These are phyloP conservation scores for Theretra japonica DNA, from an alignment of 2,888 invertebrate species.

Conservation along the genomic window DNA sequence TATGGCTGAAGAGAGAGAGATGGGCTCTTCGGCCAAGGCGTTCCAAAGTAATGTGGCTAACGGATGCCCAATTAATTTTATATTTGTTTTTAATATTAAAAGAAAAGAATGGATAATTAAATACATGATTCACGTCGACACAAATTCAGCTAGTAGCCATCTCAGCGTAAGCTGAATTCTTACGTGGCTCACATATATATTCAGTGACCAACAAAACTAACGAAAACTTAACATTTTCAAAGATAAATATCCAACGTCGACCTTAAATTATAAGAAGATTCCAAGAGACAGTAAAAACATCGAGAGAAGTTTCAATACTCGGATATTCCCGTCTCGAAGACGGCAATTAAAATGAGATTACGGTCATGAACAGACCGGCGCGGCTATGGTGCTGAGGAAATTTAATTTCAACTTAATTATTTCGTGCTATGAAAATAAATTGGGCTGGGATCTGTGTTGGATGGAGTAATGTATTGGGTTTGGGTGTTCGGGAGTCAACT, in stretches of 20 bases:
- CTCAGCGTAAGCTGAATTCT: too few relatives aligned
- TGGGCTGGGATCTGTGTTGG: not conserved
- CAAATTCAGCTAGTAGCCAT: too few relatives aligned
- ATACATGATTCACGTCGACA: too few relatives aligned
- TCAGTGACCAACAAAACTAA: too few relatives aligned
- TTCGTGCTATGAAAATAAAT: conserved; percentile 21
- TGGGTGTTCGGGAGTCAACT: not conserved
- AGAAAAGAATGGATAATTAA: too few relatives aligned
- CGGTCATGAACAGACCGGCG: conserved; percentile 21
- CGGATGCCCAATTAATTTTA: too few relatives aligned
- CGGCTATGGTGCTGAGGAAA: conserved; percentile 27
- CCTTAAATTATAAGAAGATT: not conserved
- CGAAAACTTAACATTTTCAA: not conserved
- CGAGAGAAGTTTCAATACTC: not conserved
- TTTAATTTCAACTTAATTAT: conserved; percentile 30
- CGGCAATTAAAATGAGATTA: conserved; percentile 32
- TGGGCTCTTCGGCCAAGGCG: too few relatives aligned
- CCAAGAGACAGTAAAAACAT: not conserved
- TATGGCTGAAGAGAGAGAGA: too few relatives aligned
- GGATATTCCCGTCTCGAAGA: conserved; percentile 5
- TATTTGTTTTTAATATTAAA: too few relatives aligned
- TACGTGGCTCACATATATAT: too few relatives aligned
- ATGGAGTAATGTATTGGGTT: not conserved
- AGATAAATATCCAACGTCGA: not conserved
- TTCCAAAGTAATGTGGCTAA: too few relatives aligned